Percentiles rank a stretch among this genome's conserved stretches.
phyloP scores from a whole-genome alignment of 2,797 vertebrate species.

The Chlorospingus semifuscus region DNA sequence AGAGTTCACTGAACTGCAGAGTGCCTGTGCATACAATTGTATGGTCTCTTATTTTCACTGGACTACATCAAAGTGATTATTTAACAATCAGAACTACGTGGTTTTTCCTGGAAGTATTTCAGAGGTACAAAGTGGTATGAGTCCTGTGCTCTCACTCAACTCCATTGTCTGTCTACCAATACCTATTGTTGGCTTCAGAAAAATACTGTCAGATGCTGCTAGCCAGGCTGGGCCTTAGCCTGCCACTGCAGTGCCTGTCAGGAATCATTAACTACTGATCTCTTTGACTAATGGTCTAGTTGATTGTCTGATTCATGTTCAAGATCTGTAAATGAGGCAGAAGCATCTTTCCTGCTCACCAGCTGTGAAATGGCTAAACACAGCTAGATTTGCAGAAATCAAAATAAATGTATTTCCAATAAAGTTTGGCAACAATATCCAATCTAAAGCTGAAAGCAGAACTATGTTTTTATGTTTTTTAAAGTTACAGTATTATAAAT shows the following conservation, averaged over 20 bases:
- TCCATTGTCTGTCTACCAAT: slow-evolving; percentile 61
- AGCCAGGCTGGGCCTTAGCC: slow-evolving; percentile 74
- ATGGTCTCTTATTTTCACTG: background rate
- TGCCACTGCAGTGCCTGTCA: slow-evolving; percentile 85
- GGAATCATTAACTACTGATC: slow-evolving; percentile 85
- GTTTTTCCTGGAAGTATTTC: background rate
- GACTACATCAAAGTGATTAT: background rate
- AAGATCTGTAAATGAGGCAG: slow-evolving; percentile 81
- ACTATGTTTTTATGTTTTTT: slow-evolving; percentile 10
- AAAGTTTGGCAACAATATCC: slow-evolving; percentile 67
- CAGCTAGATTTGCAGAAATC: slow-evolving; percentile 77
- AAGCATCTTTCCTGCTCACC: slow-evolving; percentile 84
- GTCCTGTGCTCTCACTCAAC: background rate
- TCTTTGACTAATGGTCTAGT: slow-evolving; percentile 90
- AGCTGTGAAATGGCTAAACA: slow-evolving; percentile 78
- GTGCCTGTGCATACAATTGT: background rate
- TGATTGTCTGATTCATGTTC: slow-evolving; percentile 87
- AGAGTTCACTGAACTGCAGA: background rate
- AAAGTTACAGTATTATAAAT: slow-evolving; percentile 34
- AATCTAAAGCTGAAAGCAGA: slow-evolving; percentile 42
- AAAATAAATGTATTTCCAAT: slow-evolving; percentile 77
- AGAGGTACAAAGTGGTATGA: background rate
- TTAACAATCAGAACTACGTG: background rate
- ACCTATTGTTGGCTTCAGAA: slow-evolving; percentile 60
- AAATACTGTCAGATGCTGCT: slow-evolving; percentile 72